phyloP scores from a whole-genome alignment of 2,888 invertebrate species.

The Eupeodes luniger region DNA sequence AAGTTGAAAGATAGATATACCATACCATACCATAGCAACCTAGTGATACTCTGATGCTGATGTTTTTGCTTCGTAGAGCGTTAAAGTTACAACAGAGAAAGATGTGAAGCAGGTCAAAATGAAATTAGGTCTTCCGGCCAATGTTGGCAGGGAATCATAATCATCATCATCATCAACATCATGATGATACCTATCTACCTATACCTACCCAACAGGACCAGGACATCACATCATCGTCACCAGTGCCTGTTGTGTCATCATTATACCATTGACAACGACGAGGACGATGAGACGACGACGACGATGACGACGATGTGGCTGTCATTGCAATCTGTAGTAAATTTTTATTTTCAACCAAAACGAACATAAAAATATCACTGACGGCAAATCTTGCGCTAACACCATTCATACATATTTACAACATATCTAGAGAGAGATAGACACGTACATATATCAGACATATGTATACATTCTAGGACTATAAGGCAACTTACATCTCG shows the following conservation, averaged over 20 bases:
- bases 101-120: conserved; percentile 71
- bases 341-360: conserved; percentile 70
- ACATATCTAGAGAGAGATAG: background rate
- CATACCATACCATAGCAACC: no score
- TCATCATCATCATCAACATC: conserved; percentile 58
- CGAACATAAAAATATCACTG: conserved; percentile 54
- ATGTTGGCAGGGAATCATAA: conserved; percentile 71
- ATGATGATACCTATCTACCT: conserved; percentile 18
- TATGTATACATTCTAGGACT: no score
- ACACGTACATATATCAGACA: background rate
- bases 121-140: conserved; percentile 76
- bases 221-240: conserved; percentile 37
- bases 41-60: background rate
- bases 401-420: background rate
- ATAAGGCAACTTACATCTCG: background rate
- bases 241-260: background rate
- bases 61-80: conserved; percentile 11
- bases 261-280: background rate
- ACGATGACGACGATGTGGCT: conserved; percentile 50
- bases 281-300: no score
- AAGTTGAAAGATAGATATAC: background rate
- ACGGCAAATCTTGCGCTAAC: conserved; percentile 32
- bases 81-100: conserved; percentile 42
- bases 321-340: conserved; percentile 74
- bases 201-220: background rate